Evolutionary conservation across 2,113 vertebrate genomes (phyloP).

Genomic region (Hyaena hyaena): DNA sequence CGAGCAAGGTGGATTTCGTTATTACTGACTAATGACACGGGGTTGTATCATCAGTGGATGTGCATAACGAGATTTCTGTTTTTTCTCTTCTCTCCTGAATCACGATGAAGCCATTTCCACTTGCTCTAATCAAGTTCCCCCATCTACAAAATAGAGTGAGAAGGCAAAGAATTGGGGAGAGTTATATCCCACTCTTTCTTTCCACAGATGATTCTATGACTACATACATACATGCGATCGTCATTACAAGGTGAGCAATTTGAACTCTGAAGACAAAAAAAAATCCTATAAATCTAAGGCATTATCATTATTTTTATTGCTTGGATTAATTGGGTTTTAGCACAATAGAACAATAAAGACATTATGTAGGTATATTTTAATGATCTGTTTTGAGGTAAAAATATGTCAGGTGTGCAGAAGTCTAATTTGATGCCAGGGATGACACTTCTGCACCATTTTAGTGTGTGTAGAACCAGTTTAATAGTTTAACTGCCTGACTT

Average conservation of each 20-base stretch:
- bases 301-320: conserved; percentile 50
- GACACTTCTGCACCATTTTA: background rate
- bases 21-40: background rate
- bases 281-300: conserved; percentile 1
- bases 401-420: conserved; percentile 4
- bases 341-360: conserved; percentile 33
- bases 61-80: background rate
- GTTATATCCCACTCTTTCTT: background rate
- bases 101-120: background rate
- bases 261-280: background rate
- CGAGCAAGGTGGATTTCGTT: background rate
- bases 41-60: background rate
- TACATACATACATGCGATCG: background rate
- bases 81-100: background rate
- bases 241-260: background rate
- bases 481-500: background rate
- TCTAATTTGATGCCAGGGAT: background rate
- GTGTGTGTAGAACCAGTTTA: background rate
- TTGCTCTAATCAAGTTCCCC: background rate
- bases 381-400: conserved; percentile 54
- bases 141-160: background rate
- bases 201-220: background rate
- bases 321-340: conserved; percentile 58
- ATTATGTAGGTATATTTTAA: conserved; percentile 32
- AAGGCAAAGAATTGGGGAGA: background rate